Conservation (phyloP, 2,888 invertebrate species). For the Cyaniris semiargus region DNA sequence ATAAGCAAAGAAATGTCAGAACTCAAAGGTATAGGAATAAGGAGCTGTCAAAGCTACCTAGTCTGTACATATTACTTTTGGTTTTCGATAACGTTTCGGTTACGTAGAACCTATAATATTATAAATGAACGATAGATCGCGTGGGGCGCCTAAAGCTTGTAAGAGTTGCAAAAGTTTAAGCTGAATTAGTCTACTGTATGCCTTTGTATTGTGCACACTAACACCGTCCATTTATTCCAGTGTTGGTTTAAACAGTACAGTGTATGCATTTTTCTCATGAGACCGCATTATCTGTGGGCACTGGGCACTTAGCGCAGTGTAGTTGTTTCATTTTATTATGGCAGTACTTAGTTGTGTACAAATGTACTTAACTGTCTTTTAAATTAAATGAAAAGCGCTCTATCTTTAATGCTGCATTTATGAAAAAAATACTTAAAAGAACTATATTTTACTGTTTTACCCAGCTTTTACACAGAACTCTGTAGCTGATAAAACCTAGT, state of each 20-base stretch:
- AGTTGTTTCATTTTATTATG: constrained; percentile 14
- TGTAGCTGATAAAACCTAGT: background rate
- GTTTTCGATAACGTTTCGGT: no score
- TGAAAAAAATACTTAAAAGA: background rate
- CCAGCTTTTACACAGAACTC: background rate
- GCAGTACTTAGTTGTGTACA: constrained; percentile 5
- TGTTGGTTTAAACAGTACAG: background rate
- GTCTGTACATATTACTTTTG: no score
- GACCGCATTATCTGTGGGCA: constrained; percentile 16
- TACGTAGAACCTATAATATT: no score
- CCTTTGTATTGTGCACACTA: constrained; percentile 39
- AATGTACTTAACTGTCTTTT: background rate
- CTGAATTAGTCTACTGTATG: background rate
- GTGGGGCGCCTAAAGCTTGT: no score
- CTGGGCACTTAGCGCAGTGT: background rate
- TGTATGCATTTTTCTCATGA: constrained; percentile 14
- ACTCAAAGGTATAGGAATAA: no score
- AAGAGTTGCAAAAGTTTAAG: no score
- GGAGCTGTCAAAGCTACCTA: no score
- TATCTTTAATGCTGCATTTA: background rate
- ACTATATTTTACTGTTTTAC: no score
- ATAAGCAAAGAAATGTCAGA: no score
- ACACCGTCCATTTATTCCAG: constrained; percentile 41
- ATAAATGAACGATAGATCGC: no score
- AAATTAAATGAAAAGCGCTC: background rate